These are phyloP conservation scores for Balanococcus diminutus DNA, from an alignment of 2,888 invertebrate species.

Conservation along the genomic window DNA sequence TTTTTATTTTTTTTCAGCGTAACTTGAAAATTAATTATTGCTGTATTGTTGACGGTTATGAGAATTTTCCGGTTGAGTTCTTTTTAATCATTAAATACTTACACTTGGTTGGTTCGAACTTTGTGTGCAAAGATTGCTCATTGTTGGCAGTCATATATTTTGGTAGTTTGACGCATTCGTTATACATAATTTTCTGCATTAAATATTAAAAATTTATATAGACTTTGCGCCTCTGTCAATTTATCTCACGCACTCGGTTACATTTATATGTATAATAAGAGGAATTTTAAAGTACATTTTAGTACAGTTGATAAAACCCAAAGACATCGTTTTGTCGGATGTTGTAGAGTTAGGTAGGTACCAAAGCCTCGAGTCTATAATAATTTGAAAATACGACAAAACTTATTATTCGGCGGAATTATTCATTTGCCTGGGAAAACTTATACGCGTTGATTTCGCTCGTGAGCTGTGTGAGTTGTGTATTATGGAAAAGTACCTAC, in stretches of 20 bases:
- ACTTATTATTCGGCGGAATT: background rate
- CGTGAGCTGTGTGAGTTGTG: too few species aligned
- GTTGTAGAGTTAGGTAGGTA: background rate
- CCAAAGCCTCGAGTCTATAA: background rate
- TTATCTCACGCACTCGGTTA: background rate
- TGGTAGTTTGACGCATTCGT: slow-evolving; percentile 24
- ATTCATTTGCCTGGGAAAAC: background rate
- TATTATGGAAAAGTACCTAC: background rate
- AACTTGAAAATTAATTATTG: slow-evolving; percentile 38
- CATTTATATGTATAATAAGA: background rate
- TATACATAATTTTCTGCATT: slow-evolving; percentile 5
- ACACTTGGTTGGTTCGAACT: slow-evolving; percentile 38
- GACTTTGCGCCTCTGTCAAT: background rate
- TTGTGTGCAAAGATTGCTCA: slow-evolving; percentile 23
- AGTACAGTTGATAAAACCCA: background rate
- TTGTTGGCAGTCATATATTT: background rate
- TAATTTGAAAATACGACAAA: background rate
- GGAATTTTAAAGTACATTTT: background rate
- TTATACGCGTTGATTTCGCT: background rate
- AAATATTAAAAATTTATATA: slow-evolving; percentile 38
- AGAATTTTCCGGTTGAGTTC: slow-evolving; percentile 33
- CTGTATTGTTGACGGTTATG: slow-evolving; percentile 40
- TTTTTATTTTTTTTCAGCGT: background rate
- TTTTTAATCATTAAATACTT: slow-evolving; percentile 42
- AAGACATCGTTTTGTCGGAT: background rate